These are phyloP conservation scores for human (Homo sapiens) DNA, from an alignment of 2,113 vertebrate species.

Conservation along the genomic window DNA sequence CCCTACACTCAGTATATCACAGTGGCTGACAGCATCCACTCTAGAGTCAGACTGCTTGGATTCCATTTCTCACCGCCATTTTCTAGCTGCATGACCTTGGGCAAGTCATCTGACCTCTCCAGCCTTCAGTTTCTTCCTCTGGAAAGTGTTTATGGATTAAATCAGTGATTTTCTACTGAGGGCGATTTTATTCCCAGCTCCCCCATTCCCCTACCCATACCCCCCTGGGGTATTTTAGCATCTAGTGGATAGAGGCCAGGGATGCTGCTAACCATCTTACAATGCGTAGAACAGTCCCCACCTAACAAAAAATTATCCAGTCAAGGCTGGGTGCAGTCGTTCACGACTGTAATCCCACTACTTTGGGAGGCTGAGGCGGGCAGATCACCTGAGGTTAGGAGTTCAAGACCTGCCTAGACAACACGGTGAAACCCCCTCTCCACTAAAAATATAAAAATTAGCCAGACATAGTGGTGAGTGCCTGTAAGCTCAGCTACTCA, in stretches of 20 bases:
- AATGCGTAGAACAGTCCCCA: neutral
- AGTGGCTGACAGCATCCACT: neutral
- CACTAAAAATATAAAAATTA: no score
- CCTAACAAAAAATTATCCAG: neutral
- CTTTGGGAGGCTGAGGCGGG: no score
- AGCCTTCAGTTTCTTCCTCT: neutral
- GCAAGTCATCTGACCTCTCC: neutral
- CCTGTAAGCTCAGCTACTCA: no score
- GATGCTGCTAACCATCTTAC: neutral
- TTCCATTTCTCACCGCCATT: neutral
- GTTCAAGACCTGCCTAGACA: no score
- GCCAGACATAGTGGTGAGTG: no score
- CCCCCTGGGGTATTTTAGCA: neutral
- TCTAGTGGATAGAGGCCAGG: neutral
- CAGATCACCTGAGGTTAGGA: no score
- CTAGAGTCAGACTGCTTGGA: neutral
- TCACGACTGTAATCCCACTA: no score
- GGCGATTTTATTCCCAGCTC: neutral
- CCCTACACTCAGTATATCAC: neutral
- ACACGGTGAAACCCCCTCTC: no score
- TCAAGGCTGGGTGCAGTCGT: no score
- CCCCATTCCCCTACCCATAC: neutral
- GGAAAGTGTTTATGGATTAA: neutral
- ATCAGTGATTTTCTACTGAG: slow-evolving; percentile 1
- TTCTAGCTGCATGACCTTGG: neutral